phyloP scores from a whole-genome alignment of 2,888 invertebrate species.

The Eupithecia inturbata region DNA sequence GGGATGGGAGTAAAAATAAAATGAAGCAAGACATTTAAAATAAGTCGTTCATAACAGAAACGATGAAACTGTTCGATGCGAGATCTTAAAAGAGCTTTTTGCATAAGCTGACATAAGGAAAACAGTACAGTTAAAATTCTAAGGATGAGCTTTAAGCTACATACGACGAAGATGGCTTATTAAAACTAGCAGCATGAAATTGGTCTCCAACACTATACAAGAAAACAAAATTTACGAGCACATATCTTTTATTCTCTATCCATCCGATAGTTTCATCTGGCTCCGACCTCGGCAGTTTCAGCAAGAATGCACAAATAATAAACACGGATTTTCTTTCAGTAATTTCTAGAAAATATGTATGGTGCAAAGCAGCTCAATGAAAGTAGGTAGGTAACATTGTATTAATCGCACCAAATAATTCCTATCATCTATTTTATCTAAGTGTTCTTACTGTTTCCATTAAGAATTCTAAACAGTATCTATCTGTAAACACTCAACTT shows the following conservation, averaged over 20 bases:
- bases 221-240: constrained; percentile 6
- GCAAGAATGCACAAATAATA: neutral
- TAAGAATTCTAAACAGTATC: neutral
- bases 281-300: neutral
- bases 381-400: neutral
- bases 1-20: neutral
- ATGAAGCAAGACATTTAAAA: neutral
- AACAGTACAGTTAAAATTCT: neutral
- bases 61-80: neutral
- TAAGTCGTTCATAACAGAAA: neutral
- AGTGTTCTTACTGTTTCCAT: neutral
- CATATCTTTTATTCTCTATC: constrained; percentile 21
- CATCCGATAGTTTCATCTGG: constrained; percentile 15
- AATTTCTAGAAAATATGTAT: neutral
- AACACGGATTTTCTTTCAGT: neutral
- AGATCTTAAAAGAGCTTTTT: neutral
- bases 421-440: neutral
- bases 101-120: neutral
- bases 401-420: neutral
- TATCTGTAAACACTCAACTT: neutral
- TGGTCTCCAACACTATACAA: neutral
- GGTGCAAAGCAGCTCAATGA: neutral
- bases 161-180: neutral
- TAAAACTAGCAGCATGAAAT: constrained; percentile 6
- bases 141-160: neutral